Conservation (phyloP, 2,797 vertebrate species). For the Eulemur rubriventer region DNA sequence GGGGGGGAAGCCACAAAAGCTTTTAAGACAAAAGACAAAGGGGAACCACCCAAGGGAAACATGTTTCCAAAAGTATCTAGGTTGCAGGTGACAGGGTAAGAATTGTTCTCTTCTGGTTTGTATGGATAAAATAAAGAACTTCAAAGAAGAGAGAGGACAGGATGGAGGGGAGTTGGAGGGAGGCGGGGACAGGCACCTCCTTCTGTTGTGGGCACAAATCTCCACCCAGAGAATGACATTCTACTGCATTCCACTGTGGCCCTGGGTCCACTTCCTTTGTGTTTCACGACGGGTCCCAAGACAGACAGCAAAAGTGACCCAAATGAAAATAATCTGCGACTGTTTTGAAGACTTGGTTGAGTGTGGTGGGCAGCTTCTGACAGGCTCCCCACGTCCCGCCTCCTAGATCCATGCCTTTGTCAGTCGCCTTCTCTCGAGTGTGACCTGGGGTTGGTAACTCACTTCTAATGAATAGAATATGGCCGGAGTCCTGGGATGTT, state of each 20-base stretch:
- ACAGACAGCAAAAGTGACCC: neutral
- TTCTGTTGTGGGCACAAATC: neutral
- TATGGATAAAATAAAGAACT: neutral
- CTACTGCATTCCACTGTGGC: neutral
- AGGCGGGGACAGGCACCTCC: neutral
- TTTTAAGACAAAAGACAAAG: neutral
- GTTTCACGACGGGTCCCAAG: neutral
- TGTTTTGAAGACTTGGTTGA: neutral
- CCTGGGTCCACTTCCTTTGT: neutral
- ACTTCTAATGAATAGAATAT: neutral
- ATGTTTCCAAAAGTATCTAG: neutral
- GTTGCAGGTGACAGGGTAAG: neutral
- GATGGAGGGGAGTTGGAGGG: too few relatives aligned
- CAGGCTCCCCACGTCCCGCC: neutral
- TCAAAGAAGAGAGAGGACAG: neutral
- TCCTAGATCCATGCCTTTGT: neutral
- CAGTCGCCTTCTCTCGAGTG: neutral
- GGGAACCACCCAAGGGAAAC: neutral
- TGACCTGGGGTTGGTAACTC: neutral
- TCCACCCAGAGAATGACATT: neutral
- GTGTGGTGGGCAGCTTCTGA: neutral
- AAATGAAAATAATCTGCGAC: neutral
- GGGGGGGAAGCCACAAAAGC: neutral
- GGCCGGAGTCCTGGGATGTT: neutral
- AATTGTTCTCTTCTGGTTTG: neutral